phyloP scores from a whole-genome alignment of 2,113 vertebrate genomes.

The Rhinoptilus africanus region DNA sequence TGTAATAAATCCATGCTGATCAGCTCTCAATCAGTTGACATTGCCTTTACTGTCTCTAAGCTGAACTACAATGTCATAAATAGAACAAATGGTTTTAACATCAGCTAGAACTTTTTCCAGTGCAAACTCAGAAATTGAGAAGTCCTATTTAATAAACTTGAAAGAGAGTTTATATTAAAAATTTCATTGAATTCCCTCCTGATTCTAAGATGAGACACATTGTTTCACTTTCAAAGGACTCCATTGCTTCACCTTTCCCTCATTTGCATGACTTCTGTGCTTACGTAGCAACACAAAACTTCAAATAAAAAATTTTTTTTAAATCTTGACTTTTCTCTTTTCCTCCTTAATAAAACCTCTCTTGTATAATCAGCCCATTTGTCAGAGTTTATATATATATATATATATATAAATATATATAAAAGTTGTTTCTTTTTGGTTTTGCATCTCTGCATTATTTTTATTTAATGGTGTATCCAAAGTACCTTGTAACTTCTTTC shows the following conservation, averaged over 20 bases:
- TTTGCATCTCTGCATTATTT: neutral
- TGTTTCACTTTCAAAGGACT: slow-evolving; percentile 11
- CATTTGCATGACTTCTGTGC: neutral
- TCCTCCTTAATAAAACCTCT: neutral
- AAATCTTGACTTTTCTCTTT: neutral
- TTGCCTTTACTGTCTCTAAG: neutral
- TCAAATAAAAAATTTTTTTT: neutral
- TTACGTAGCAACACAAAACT: neutral
- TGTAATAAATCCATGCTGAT: neutral
- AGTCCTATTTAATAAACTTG: neutral
- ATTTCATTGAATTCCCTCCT: slow-evolving; percentile 4
- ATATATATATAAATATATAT: neutral
- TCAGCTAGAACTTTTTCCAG: neutral
- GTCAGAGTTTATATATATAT: neutral
- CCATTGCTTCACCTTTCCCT: neutral
- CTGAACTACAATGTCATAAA: neutral
- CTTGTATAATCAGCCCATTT: neutral
- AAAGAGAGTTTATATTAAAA: neutral
- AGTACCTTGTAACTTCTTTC: neutral
- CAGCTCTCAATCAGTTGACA: neutral
- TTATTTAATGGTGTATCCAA: neutral
- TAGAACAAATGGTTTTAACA: neutral
- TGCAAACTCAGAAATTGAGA: neutral
- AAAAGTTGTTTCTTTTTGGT: neutral
- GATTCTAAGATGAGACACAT: neutral